These are phyloP conservation scores for Periophthalmodon schlosseri DNA, from an alignment of 2,113 vertebrate genomes.

Conservation along the genomic window DNA sequence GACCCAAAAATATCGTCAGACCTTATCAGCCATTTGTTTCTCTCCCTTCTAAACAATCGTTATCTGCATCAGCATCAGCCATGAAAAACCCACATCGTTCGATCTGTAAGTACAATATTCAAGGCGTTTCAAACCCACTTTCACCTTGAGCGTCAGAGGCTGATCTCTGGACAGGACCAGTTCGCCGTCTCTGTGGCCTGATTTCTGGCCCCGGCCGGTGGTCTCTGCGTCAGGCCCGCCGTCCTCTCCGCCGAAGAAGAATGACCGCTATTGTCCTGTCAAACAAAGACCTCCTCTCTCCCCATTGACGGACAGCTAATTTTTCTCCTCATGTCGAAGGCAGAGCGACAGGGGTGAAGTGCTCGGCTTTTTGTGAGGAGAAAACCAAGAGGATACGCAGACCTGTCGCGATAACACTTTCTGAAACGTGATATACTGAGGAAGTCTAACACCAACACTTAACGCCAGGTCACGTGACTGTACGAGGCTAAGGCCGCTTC, in stretches of 20 bases:
- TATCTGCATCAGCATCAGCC: too few species aligned
- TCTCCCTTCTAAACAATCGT: too few species aligned
- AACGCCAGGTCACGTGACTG: too few species aligned
- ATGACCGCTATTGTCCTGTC: constrained; percentile 73
- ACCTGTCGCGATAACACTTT: too few species aligned
- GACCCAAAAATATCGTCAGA: too few species aligned
- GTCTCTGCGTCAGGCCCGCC: constrained; percentile 48
- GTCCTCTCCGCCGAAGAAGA: constrained; percentile 67
- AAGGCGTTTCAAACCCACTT: background rate
- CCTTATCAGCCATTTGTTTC: too few species aligned
- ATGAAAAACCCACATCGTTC: too few species aligned
- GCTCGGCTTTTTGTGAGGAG: constrained; percentile 22
- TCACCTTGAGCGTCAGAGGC: background rate
- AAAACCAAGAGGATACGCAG: constrained; percentile 31
- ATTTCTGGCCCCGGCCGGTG: constrained; percentile 43
- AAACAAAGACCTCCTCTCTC: constrained; percentile 74
- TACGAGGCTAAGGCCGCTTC: too few species aligned
- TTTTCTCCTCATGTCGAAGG: constrained; percentile 50
- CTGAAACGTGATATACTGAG: too few species aligned
- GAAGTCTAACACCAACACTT: too few species aligned
- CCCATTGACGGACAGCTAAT: constrained; percentile 58
- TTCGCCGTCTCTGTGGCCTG: constrained; percentile 18
- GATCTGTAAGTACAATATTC: background rate
- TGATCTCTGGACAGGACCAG: constrained; percentile 8
- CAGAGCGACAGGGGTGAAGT: constrained; percentile 27